Conservation (phyloP, 2,888 invertebrate species). For the Odontothrips loti region DNA sequence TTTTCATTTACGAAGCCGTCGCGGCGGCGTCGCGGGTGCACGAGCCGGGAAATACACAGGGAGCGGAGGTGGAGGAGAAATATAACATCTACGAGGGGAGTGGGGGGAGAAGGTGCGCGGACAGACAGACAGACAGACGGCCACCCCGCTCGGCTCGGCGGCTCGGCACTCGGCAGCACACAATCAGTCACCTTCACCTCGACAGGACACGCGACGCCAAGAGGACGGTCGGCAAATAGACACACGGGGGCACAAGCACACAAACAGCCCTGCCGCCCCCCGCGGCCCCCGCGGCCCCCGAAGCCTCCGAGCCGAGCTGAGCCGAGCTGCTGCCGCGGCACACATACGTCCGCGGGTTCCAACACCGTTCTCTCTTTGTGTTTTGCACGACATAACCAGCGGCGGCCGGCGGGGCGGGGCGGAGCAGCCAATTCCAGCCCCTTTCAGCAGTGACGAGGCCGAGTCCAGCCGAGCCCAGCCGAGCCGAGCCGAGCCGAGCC, state of each 20-base stretch:
- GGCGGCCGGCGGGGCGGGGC: background rate
- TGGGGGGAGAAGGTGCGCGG: background rate
- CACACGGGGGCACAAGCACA: background rate
- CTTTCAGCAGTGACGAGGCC: no score
- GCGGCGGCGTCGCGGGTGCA: no score
- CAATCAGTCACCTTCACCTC: constrained; percentile 1
- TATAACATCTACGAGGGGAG: background rate
- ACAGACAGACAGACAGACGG: background rate
- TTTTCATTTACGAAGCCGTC: background rate
- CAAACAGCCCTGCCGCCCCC: background rate
- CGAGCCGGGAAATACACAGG: background rate
- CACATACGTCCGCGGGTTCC: background rate
- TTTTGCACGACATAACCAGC: background rate
- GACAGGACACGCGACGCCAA: background rate
- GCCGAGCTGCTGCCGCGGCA: background rate
- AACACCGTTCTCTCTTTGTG: background rate
- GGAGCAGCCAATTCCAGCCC: background rate
- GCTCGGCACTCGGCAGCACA: background rate
- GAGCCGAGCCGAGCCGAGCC: no score
- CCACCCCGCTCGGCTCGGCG: no score
- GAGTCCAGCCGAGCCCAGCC: no score
- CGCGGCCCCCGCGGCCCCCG: background rate
- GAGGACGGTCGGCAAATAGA: background rate
- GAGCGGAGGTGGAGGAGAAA: background rate
- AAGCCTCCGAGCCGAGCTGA: no score